Base-by-base conservation (phyloP, 2,888 invertebrate species). In the Diarsia rubi region DNA sequence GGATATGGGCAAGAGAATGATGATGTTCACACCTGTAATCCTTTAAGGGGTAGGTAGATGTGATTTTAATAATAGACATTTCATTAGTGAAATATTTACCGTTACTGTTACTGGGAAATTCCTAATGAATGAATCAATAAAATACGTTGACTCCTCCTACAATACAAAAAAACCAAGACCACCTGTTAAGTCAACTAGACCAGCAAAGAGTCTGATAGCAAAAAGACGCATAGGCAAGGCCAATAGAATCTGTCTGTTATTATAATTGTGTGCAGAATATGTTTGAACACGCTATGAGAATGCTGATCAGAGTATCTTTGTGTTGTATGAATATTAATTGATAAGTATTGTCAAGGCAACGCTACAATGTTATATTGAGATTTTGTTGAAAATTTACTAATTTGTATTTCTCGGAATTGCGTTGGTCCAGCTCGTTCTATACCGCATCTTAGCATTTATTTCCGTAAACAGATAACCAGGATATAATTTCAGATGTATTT, bases 201-300 rank as follows among this genome's bases (percentile, higher is more conserved):
- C n/a, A 62, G n/a, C 52, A 70, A 68, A 75, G 74, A 82, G 45
- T 68, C 68, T 86, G 82, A 86, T 81, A 86, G 88, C 89, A 84
- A 88, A 80, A 84, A 86, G 78, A 83, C 82, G 86, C 78, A 70
- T 69, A 62, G n/a, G 57, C 87, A 88, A 90, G 90, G 90, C 75
- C 84, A 65, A 47, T 12, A 62, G 57, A 59, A 78, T 74, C 74
- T 64, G 77, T 63, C 67, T 67, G 75, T 62, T 81, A 75, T 19
- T 59, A 27, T 85, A 84, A 81, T 81, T 82, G 65, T 84, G 73
- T 71, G 59, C 67, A 74, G 71, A 81, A 75, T 67, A 63, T 75
- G 67, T 84, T 69, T 57, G 69, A 78, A 75, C 72, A 76, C 73
- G 86, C 42, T 60, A 47, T 62, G 73, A 67, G 74, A 82, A 84